Percentiles rank a stretch among this genome's conserved stretches.
Evolutionary conservation across 1,140 invertebrate genomes (phyloP).

Genomic region (Lerema accius): DNA sequence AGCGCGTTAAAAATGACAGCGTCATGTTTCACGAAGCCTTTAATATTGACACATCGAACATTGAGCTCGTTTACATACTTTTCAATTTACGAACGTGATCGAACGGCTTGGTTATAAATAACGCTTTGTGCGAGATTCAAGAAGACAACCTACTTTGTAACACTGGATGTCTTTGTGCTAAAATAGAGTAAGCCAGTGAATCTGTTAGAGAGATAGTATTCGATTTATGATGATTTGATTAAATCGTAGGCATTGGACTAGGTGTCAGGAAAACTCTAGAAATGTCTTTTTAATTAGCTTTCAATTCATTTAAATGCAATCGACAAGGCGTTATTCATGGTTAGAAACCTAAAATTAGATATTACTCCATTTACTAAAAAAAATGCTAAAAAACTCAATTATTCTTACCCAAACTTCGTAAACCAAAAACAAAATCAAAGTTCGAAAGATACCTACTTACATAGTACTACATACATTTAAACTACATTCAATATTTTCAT

Average conservation of each 20-base stretch:
- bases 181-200: conserved; percentile 6
- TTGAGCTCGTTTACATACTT: conserved; percentile 67
- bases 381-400: no score
- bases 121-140: conserved; percentile 12
- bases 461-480: no score
- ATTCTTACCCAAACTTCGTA: no score
- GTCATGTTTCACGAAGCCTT: conserved; percentile 52
- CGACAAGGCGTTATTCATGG: no score
- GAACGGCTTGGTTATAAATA: conserved; percentile 40
- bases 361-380: no score
- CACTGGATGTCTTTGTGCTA: conserved; percentile 13
- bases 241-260: no score
- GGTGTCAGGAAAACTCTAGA: neutral
- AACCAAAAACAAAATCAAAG: no score
- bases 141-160: conserved; percentile 18
- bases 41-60: conserved; percentile 56
- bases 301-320: no score
- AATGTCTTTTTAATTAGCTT: neutral
- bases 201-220: neutral
- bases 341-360: no score
- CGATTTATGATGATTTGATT: neutral
- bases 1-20: conserved; percentile 70
- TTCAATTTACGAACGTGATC: conserved; percentile 61
- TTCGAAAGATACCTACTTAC: no score
- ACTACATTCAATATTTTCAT: no score